Evolutionary conservation across 2,888 invertebrate genomes (phyloP).

Genomic region (Dryobotodes eremita): DNA sequence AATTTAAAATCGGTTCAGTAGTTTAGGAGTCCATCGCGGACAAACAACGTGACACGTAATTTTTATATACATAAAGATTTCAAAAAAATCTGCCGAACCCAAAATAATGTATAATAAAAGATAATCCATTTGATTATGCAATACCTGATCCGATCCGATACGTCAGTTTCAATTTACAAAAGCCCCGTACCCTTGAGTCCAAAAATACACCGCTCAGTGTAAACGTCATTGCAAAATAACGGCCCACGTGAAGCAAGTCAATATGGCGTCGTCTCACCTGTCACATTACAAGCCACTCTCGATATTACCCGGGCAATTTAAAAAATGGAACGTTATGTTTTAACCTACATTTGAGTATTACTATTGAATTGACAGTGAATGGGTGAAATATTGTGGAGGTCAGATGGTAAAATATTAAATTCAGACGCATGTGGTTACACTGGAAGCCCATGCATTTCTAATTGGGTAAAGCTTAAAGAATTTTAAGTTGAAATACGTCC

Average conservation of each 20-base stretch:
- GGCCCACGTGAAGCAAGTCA: constrained; percentile 41
- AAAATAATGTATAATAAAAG: neutral
- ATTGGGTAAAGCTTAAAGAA: neutral
- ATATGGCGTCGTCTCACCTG: constrained; percentile 67
- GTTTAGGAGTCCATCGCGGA: no score
- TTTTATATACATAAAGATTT: no score
- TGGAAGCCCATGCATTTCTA: neutral
- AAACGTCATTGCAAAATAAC: constrained; percentile 50
- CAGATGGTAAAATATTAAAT: neutral
- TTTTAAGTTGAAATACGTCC: neutral
- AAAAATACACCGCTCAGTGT: constrained; percentile 34
- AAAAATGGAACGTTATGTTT: constrained; percentile 59
- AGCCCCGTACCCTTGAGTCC: constrained; percentile 27
- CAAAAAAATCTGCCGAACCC: neutral
- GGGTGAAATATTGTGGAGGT: neutral
- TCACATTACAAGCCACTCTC: constrained; percentile 71
- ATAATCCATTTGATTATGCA: constrained; percentile 30
- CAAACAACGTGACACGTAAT: no score
- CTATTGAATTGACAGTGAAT: constrained; percentile 42
- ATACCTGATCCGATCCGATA: constrained; percentile 22
- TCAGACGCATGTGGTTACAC: neutral
- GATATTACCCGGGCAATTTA: constrained; percentile 67
- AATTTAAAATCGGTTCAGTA: no score
- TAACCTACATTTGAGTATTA: constrained; percentile 47
- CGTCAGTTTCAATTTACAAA: constrained; percentile 48